Evolutionary conservation across 2,888 invertebrate species (phyloP).

Genomic region (Amiota minor): DNA sequence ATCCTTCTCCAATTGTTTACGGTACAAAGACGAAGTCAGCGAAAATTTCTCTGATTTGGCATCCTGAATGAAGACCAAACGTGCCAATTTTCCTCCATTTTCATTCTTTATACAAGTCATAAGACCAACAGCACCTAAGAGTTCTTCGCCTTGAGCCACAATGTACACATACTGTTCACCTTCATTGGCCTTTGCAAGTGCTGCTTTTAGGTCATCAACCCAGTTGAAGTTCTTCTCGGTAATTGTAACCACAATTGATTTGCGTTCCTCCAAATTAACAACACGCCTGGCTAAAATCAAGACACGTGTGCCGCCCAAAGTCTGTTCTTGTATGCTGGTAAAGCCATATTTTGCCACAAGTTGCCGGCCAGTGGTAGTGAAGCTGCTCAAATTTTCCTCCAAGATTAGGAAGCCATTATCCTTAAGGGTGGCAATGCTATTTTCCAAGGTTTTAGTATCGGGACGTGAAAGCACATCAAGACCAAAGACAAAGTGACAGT

Average conservation of each 20-base stretch:
- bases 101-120: slow-evolving; percentile 92
- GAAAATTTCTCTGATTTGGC: slow-evolving; percentile 78
- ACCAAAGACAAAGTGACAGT: slow-evolving; percentile 80
- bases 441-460: slow-evolving; percentile 75
- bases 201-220: slow-evolving; percentile 86
- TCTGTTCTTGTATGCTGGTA: slow-evolving; percentile 78
- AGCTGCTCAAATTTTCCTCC: slow-evolving; percentile 78
- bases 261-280: slow-evolving; percentile 58
- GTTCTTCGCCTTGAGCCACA: slow-evolving; percentile 80
- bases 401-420: slow-evolving; percentile 82
- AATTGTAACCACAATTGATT: slow-evolving; percentile 78
- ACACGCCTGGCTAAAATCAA: slow-evolving; percentile 79
- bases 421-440: slow-evolving; percentile 79
- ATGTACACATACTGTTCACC: slow-evolving; percentile 78
- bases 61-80: slow-evolving; percentile 83
- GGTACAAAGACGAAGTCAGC: slow-evolving; percentile 76
- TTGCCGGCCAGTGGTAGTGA: slow-evolving; percentile 72
- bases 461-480: slow-evolving; percentile 79
- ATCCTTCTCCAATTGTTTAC: slow-evolving; percentile 81
- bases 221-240: slow-evolving; percentile 83
- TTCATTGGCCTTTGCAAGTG: slow-evolving; percentile 79
- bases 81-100: slow-evolving; percentile 85
- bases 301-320: slow-evolving; percentile 78
- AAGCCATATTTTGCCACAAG: slow-evolving; percentile 74
- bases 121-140: slow-evolving; percentile 88